These are phyloP conservation scores for Drosophila triauraria DNA, from an alignment of 1,140 invertebrate genomes.

Conservation along the genomic window DNA sequence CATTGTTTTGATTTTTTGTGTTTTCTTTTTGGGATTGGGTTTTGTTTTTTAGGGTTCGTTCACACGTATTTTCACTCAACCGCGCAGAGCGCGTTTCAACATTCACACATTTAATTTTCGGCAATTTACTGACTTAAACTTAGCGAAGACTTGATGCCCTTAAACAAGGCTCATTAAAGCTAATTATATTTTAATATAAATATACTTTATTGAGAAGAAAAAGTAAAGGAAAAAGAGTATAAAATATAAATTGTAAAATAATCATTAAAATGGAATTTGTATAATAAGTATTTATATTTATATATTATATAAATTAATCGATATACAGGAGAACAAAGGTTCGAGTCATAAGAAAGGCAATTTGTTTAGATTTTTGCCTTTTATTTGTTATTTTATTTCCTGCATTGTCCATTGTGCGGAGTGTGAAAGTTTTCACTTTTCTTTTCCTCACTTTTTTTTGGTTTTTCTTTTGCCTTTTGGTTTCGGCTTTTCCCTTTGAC, in stretches of 20 bases:
- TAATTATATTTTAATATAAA: no score
- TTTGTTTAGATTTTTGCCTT: slow-evolving; percentile 4
- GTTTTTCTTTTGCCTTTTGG: neutral
- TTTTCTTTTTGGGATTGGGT: slow-evolving; percentile 15
- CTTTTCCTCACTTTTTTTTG: neutral
- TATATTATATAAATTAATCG: no score
- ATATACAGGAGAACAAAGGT: neutral
- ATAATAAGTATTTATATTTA: no score
- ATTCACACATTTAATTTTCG: slow-evolving; percentile 69
- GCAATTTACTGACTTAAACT: neutral
- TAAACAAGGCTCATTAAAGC: neutral
- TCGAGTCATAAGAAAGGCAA: neutral
- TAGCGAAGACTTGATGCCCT: slow-evolving; percentile 35
- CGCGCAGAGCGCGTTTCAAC: slow-evolving; percentile 40
- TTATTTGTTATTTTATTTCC: slow-evolving; percentile 10
- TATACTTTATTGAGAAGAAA: no score
- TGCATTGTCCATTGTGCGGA: slow-evolving; percentile 50
- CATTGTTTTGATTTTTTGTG: slow-evolving; percentile 23
- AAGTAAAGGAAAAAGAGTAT: no score
- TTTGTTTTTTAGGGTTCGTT: slow-evolving; percentile 56
- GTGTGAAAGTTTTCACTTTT: slow-evolving; percentile 58
- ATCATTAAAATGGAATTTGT: no score
- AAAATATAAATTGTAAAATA: no score
- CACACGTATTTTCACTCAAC: slow-evolving; percentile 71
- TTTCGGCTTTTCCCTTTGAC: slow-evolving; percentile 5